Evolutionary conservation across 2,113 vertebrate species (phyloP).

Genomic region (Synchiropus splendidus): DNA sequence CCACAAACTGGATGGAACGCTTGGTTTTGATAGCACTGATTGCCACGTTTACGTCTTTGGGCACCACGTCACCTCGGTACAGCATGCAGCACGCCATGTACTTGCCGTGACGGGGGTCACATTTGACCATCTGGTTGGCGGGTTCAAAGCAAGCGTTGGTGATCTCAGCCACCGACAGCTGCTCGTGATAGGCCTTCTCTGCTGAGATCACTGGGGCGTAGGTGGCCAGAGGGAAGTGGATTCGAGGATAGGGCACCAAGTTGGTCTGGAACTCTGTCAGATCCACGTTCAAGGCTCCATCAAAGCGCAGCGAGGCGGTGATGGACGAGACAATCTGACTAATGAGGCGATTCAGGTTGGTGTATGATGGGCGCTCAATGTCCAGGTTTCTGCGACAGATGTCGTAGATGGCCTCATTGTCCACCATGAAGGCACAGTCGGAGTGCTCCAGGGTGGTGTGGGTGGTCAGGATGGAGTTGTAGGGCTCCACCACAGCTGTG

Average conservation of each 20-base stretch:
- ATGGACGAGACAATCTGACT: conserved; percentile 53
- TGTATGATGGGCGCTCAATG: conserved; percentile 51
- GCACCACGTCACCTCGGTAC: conserved; percentile 45
- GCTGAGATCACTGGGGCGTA: conserved; percentile 75
- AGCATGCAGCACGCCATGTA: conserved; percentile 55
- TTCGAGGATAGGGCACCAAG: conserved; percentile 64
- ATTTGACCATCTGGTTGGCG: conserved; percentile 47
- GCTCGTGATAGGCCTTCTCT: conserved; percentile 56
- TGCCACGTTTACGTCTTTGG: conserved; percentile 45
- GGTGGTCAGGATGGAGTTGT: conserved; percentile 61
- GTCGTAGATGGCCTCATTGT: conserved; percentile 61
- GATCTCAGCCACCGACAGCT: conserved; percentile 49
- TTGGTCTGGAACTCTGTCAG: conserved; percentile 70
- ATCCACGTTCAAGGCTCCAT: conserved; percentile 51
- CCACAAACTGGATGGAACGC: conserved; percentile 72
- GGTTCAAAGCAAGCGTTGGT: conserved; percentile 54
- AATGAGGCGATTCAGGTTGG: conserved; percentile 51
- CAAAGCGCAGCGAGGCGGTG: conserved; percentile 52
- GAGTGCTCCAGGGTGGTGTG: conserved; percentile 61
- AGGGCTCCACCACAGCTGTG: conserved; percentile 54
- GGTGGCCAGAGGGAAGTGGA: conserved; percentile 80
- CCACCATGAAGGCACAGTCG: conserved; percentile 60
- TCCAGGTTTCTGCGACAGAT: conserved; percentile 58
- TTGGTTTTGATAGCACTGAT: conserved; percentile 52
- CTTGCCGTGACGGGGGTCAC: conserved; percentile 46